Evolutionary conservation across 2,888 invertebrate species (phyloP).

Genomic region (Arenicola marina): DNA sequence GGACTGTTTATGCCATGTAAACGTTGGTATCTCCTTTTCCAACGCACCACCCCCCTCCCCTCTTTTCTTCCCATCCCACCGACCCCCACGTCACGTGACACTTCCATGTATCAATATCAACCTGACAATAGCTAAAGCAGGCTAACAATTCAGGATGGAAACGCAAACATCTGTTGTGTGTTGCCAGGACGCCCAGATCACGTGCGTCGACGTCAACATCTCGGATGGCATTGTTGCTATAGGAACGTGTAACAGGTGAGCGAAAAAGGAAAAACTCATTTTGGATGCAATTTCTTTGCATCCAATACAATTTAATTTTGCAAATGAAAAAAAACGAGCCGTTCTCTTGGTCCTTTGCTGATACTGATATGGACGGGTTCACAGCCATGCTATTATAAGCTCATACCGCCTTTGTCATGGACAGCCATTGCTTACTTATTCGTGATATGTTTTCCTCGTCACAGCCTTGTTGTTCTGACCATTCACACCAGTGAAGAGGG

Average conservation of each 20-base stretch:
- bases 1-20: no score
- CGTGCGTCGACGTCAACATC: conserved; percentile 14
- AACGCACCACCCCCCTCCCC: no score
- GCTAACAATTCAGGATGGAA: background rate
- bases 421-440: background rate
- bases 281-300: background rate
- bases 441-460: no score
- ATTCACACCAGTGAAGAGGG: conserved; percentile 3
- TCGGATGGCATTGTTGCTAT: conserved; percentile 37
- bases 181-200: background rate
- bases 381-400: no score
- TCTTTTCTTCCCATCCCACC: no score
- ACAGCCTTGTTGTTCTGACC: background rate
- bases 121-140: no score
- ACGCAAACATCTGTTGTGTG: background rate
- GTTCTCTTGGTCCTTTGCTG: no score
- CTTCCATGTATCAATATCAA: no score
- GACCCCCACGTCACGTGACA: no score
- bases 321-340: background rate
- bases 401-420: background rate
- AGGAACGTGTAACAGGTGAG: conserved; percentile 50
- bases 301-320: background rate
- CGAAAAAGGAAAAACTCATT: background rate
- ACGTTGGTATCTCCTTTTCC: no score
- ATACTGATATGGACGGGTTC: no score